A percentile compares a stretch with the other conserved stretches of the same genome.
These are phyloP conservation scores for Nemoura dubitans DNA, from an alignment of 2,888 invertebrate species.

Conservation along the genomic window DNA sequence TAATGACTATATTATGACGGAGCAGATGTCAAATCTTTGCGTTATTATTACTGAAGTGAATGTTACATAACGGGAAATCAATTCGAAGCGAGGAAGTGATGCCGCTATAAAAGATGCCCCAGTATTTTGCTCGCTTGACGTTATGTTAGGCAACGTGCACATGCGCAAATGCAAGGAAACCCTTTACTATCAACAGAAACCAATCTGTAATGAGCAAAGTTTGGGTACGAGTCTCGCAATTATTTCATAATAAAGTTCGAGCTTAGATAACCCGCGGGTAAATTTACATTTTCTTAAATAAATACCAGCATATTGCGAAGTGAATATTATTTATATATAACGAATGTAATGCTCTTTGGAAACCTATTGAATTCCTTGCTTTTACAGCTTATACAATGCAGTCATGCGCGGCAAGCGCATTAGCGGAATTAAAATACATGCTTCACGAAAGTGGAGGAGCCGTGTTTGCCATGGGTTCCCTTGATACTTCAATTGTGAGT, in stretches of 20 bases:
- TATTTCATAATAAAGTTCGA: neutral
- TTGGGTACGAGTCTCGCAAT: neutral
- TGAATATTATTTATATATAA: neutral
- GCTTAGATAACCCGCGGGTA: neutral
- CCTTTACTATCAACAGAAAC: neutral
- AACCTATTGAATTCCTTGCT: neutral
- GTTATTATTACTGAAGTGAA: neutral
- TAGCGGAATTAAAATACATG: neutral
- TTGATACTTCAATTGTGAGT: no score
- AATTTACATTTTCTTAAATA: neutral
- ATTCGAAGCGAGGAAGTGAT: neutral
- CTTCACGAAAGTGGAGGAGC: neutral
- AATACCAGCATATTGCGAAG: neutral
- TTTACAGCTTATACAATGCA: neutral
- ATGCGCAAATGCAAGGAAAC: neutral
- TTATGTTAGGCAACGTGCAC: neutral
- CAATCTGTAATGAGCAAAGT: constrained; percentile 4
- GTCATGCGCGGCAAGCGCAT: neutral
- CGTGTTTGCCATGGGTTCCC: neutral
- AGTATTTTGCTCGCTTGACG: neutral
- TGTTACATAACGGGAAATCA: neutral
- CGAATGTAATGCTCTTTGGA: neutral
- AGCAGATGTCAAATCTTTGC: neutral
- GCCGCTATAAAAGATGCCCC: neutral
- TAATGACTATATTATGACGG: neutral